A percentile compares a stretch with the other conserved stretches of the same genome.
Conservation (phyloP, 2,113 vertebrate species). For the Ciconia stormi region DNA sequence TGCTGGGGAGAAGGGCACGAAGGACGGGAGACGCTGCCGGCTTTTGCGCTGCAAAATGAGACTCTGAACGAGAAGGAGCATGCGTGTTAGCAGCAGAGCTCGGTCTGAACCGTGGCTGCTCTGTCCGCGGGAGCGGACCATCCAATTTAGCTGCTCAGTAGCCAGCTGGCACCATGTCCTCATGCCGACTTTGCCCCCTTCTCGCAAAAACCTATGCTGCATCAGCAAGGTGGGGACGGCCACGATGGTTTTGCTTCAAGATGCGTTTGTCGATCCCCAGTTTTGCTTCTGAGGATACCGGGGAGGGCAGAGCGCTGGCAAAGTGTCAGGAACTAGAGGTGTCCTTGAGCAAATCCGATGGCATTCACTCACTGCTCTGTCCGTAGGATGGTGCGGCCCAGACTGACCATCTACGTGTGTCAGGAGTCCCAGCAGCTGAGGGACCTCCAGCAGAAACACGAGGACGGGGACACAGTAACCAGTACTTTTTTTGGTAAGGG, state of each 20-base stretch:
- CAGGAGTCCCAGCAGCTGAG: slow-evolving; percentile 89
- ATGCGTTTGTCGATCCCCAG: accelerated
- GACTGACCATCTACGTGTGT: slow-evolving; percentile 94
- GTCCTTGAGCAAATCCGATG: background rate
- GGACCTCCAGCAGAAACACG: slow-evolving; percentile 89
- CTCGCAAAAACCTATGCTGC: accelerated
- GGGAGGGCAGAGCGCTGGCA: too few relatives aligned
- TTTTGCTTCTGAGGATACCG: background rate
- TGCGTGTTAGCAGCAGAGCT: background rate
- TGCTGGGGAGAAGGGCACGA: background rate
- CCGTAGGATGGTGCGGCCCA: slow-evolving; percentile 87
- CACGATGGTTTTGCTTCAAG: accelerated
- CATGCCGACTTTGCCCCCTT: accelerated
- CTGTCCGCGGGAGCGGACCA: accelerated
- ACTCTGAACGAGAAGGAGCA: accelerated
- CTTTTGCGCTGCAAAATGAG: background rate
- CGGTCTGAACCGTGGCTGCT: accelerated
- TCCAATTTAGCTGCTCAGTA: accelerated
- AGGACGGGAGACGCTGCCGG: background rate
- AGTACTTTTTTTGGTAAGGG: slow-evolving; percentile 89
- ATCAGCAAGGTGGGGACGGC: background rate
- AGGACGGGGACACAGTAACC: slow-evolving; percentile 85
- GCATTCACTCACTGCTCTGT: background rate
- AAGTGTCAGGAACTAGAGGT: accelerated
- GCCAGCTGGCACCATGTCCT: background rate